Evolutionary conservation across 2,797 vertebrate species (phyloP).

Genomic region (Leptoclinus maculatus): DNA sequence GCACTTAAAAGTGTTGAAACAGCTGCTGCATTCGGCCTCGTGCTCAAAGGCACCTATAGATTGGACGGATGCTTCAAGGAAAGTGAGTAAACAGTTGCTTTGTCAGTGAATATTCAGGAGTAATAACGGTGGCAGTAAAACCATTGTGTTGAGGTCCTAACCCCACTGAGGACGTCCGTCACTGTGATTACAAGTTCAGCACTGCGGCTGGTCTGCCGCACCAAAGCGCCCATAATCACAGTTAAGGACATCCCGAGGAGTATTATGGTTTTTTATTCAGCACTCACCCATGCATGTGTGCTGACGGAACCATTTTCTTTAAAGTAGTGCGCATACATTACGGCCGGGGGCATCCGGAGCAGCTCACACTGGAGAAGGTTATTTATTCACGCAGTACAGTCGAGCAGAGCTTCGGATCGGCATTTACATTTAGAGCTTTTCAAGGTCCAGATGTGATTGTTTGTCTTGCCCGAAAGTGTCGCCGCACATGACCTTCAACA

Average conservation of each 20-base stretch:
- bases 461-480: slow-evolving; percentile 37
- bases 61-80: not conserved
- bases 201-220: slow-evolving; percentile 35
- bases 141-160: not conserved
- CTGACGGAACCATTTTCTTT: slow-evolving; percentile 66
- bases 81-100: not conserved
- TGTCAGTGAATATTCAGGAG: not conserved
- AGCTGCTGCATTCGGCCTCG: not conserved
- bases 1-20: not conserved
- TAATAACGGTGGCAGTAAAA: slow-evolving; percentile 10
- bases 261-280: slow-evolving; percentile 54
- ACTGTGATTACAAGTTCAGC: slow-evolving; percentile 35
- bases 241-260: slow-evolving; percentile 54
- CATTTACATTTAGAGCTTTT: slow-evolving; percentile 74
- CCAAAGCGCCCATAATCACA: slow-evolving; percentile 38
- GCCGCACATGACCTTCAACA: slow-evolving; percentile 28
- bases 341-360: slow-evolving; percentile 6
- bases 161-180: slow-evolving; percentile 19
- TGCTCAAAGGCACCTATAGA: not conserved
- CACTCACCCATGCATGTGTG: slow-evolving; percentile 57
- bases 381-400: slow-evolving; percentile 60
- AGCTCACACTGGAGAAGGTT: slow-evolving; percentile 31
- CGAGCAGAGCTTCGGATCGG: not conserved
- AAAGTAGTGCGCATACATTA: slow-evolving; percentile 55
- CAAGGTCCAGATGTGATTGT: slow-evolving; percentile 42